Evolutionary conservation across 2,113 vertebrate genomes (phyloP), one percentile per base, ranked within the genome.

Genomic region (Ictalurus punctatus): DNA sequence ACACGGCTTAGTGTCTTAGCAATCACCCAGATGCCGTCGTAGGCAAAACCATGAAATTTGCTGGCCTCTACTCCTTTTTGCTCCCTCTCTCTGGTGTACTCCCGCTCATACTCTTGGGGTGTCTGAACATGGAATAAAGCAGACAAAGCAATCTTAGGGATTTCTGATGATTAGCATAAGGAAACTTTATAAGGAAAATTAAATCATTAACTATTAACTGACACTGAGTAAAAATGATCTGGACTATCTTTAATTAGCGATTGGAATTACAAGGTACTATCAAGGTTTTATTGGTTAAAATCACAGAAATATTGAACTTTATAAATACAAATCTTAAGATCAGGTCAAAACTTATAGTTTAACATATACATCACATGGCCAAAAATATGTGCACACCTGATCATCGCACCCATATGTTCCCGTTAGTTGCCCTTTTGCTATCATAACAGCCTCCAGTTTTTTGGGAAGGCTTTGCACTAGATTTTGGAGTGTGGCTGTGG

Each of bases 21-120:
- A 59, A 99, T 99, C 89, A 99, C 98, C 98, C 98, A 99, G 95
- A 99, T 99, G 92, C 98, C 98, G 2, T 99, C 98, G 5, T 99
- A 99, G 86, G 98, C 98, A 37, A 98, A 99, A 87, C 98, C 98
- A 4, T 99, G 98, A 93, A 99, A 99, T 95, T 99, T 99, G 94
- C 98, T 99, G 92, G 98, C 92, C 88, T 99, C 98, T 79, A 98
- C 97, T 9, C 96, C 95, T 92, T 96, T 96, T 81, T 97, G 97
- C 27, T 96, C 96, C 3, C 98, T 96, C 92, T 97, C 97, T 44
- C 94, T 96, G 92, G 97, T 97, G 92, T 99, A 99, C 89, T 99
- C 98, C 86, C 94, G 94, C 94, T 99, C 98, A 8, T 99, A 99
- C 73, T 99, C 98, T 92, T 97, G 97, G 16, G 98, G 98, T 25